Percentiles rank a stretch among this genome's conserved stretches.
phyloP scores from a whole-genome alignment of 2,888 invertebrate genomes.

The Elysia crispata region DNA sequence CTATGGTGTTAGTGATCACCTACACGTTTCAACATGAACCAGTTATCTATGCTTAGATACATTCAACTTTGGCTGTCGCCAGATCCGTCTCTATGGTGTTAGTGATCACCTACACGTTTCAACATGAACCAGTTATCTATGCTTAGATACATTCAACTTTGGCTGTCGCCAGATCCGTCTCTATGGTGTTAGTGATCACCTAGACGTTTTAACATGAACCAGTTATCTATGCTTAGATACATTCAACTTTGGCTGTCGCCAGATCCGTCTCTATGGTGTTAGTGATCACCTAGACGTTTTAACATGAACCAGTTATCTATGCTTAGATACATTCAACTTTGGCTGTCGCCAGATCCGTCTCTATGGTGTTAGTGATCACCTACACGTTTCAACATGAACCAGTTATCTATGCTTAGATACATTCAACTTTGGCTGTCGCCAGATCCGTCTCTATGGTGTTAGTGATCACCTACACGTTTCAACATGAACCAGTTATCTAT shows the following conservation, averaged over 20 bases:
- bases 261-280: constrained; percentile 79
- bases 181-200: constrained; percentile 79
- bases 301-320: no score
- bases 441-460: constrained; percentile 79
- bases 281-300: constrained; percentile 80
- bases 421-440: constrained; percentile 76
- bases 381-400: no score
- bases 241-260: constrained; percentile 76
- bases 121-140: no score
- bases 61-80: constrained; percentile 76
- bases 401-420: no score
- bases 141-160: no score
- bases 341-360: constrained; percentile 78
- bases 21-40: no score
- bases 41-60: no score
- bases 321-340: no score
- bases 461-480: constrained; percentile 80
- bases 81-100: constrained; percentile 79
- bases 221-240: no score
- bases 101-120: constrained; percentile 80
- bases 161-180: constrained; percentile 78
- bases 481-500: no score
- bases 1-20: constrained; percentile 79
- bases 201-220: no score
- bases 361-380: constrained; percentile 79